Percentiles rank a stretch among this genome's conserved stretches.
Evolutionary conservation across 2,888 invertebrate genomes (phyloP).

Genomic region (Bimastos eiseni): DNA sequence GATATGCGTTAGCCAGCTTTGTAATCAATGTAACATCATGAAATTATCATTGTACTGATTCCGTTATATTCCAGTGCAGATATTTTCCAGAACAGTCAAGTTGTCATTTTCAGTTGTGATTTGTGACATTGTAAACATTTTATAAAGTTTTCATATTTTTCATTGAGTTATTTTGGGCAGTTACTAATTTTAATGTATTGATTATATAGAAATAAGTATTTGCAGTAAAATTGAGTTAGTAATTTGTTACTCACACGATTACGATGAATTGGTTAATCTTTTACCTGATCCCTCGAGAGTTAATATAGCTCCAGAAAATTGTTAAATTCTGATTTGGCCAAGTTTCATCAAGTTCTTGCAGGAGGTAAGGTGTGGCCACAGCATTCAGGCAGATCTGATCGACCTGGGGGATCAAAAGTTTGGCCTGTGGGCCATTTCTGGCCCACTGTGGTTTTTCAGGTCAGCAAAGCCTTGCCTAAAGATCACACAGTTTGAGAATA

Average conservation of each 20-base stretch:
- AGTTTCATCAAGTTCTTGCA: no score
- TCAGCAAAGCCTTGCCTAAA: no score
- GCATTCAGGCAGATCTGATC: no score
- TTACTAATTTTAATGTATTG: neutral
- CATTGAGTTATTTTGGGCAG: neutral
- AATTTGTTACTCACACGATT: neutral
- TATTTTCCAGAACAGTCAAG: neutral
- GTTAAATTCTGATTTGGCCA: no score
- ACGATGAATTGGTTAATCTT: neutral
- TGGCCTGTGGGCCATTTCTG: no score
- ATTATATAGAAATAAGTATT: no score
- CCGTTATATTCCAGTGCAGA: neutral
- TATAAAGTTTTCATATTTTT: neutral
- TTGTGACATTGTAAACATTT: neutral
- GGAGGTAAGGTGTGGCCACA: no score
- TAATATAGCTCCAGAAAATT: no score
- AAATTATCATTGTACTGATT: neutral
- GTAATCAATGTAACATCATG: neutral
- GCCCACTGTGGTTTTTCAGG: no score
- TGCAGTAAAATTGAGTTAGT: neutral
- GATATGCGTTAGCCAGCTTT: neutral
- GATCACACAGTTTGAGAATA: no score
- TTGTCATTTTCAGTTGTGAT: conserved; percentile 6
- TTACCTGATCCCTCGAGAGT: no score
- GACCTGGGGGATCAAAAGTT: no score